Percentiles rank a stretch among this genome's conserved stretches.
phyloP scores from a whole-genome alignment of 2,797 vertebrate genomes.

The Enteromius thamalakanensis region DNA sequence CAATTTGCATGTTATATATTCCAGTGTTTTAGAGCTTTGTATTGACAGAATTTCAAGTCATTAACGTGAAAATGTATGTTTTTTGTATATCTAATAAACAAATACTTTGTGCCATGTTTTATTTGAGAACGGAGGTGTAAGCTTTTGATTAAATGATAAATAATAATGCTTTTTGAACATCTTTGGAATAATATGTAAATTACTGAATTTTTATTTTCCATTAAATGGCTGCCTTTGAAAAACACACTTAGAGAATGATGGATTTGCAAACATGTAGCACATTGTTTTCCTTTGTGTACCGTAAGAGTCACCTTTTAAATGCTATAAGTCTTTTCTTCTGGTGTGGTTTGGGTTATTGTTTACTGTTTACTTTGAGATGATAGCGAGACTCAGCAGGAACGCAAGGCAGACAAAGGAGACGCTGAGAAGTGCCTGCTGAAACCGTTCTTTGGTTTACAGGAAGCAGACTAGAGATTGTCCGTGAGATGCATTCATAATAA shows the following conservation, averaged over 20 bases:
- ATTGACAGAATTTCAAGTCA: too few species aligned
- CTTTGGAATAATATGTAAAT: constrained; percentile 26
- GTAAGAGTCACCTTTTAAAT: background rate
- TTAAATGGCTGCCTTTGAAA: constrained; percentile 2
- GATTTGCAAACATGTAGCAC: constrained; percentile 22
- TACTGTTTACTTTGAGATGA: constrained; percentile 38
- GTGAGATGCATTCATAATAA: constrained; percentile 12
- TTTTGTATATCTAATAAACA: background rate
- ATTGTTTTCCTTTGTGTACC: constrained; percentile 21
- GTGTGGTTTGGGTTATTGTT: constrained; percentile 32
- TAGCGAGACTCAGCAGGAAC: constrained; percentile 17
- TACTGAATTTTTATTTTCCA: background rate
- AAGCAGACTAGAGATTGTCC: constrained; percentile 3
- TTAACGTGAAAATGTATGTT: too few species aligned
- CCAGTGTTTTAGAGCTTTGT: too few species aligned
- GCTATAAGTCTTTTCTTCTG: constrained; percentile 12
- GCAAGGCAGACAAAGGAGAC: constrained; percentile 9
- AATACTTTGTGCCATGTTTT: background rate
- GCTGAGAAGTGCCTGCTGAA: constrained; percentile 3
- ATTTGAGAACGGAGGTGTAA: background rate
- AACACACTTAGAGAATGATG: constrained; percentile 11
- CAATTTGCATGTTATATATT: too few species aligned
- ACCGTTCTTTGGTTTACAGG: constrained; percentile 4
- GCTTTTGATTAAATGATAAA: background rate
- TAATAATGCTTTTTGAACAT: background rate